phyloP scores from a whole-genome alignment of 2,797 vertebrate genomes.

The Myotis myotis region DNA sequence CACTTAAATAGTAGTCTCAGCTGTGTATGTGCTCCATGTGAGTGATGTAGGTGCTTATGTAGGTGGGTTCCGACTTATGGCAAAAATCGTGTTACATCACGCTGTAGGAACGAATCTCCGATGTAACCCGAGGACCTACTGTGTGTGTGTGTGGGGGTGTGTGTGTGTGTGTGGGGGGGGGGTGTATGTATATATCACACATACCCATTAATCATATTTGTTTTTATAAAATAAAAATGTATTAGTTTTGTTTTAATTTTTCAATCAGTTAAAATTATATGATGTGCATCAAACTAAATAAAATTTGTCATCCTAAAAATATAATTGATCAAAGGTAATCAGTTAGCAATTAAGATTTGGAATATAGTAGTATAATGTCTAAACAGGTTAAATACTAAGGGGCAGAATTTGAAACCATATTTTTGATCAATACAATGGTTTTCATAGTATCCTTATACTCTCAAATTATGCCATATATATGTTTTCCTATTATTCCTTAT shows the following conservation, averaged over 20 bases:
- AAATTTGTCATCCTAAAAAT: not conserved
- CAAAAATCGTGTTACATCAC: too few species aligned
- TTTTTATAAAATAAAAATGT: not conserved
- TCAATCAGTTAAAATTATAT: not conserved
- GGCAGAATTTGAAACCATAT: not conserved
- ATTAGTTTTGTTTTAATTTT: not conserved
- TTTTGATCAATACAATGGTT: conserved; percentile 57
- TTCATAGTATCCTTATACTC: not conserved
- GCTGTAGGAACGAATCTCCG: too few species aligned
- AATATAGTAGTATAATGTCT: not conserved
- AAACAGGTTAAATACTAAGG: not conserved
- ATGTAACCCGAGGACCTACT: too few species aligned
- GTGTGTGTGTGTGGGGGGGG: too few species aligned
- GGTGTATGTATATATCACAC: not conserved
- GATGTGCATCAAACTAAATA: not conserved
- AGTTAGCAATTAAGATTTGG: not conserved
- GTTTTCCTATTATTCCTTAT: not conserved
- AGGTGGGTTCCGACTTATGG: too few species aligned
- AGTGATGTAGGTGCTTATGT: too few species aligned
- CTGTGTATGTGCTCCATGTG: too few species aligned
- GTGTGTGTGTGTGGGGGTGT: too few species aligned
- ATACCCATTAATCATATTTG: not conserved
- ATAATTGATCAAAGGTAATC: not conserved
- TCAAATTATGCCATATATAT: not conserved
- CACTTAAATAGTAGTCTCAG: not conserved